Percentiles rank a stretch among this genome's conserved stretches.
Evolutionary conservation across 2,888 invertebrate species (phyloP).

Genomic region (Biston betularia): DNA sequence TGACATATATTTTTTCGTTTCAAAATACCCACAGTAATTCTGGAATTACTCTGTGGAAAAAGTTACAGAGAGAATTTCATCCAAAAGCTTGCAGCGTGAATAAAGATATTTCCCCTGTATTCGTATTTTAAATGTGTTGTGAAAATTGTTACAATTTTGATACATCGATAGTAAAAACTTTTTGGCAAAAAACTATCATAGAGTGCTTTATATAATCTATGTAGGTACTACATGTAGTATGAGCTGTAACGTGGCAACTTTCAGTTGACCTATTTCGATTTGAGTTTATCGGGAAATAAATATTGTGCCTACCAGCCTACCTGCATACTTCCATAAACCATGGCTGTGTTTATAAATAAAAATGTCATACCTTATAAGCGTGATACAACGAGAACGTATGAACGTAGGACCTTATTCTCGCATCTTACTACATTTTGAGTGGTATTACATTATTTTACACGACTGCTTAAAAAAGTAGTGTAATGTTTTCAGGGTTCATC

Average conservation of each 20-base stretch:
- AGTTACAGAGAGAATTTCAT: conserved; percentile 7
- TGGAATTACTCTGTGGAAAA: no score
- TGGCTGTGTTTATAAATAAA: conserved; percentile 27
- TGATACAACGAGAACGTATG: conserved; percentile 12
- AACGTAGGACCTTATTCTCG: not conserved
- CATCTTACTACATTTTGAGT: not conserved
- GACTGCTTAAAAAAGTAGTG: no score
- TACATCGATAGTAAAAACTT: not conserved
- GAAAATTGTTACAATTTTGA: conserved; percentile 5
- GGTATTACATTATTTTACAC: no score
- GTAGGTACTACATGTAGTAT: no score
- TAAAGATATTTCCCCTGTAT: conserved; percentile 6
- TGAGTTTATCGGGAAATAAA: not conserved
- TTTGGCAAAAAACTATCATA: not conserved
- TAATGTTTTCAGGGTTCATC: no score
- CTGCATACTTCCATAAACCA: no score
- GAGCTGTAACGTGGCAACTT: not conserved
- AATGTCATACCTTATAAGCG: conserved; percentile 18
- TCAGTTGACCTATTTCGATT: conserved; percentile 6
- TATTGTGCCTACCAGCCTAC: not conserved
- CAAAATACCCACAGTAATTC: not conserved
- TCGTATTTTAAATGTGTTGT: conserved; percentile 1
- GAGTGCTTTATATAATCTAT: no score
- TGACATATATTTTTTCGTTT: not conserved
- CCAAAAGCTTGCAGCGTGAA: conserved; percentile 10